A percentile compares a stretch with the other conserved stretches of the same genome.
Conservation (phyloP, 1,140 invertebrate genomes). For the Pseudomyrmex sp. region DNA sequence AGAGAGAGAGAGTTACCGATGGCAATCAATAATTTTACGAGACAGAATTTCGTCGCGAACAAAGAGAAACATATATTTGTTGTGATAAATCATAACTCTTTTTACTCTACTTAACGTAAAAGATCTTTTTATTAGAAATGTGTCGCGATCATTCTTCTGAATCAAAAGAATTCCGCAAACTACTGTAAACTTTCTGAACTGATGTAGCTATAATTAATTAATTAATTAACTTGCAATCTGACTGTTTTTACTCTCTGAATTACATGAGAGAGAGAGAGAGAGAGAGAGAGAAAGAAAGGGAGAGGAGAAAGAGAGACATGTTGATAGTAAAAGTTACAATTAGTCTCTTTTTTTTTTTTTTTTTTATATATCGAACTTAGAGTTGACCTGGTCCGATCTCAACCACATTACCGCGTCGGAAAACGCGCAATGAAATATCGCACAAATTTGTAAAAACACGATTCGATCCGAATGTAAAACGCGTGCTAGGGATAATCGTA, state of each 20-base stretch:
- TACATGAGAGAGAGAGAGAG: background rate
- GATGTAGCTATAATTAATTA: conserved; percentile 25
- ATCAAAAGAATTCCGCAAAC: conserved; percentile 30
- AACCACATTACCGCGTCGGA: background rate
- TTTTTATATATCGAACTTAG: background rate
- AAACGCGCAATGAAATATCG: conserved; percentile 4
- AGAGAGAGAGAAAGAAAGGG: too few species aligned
- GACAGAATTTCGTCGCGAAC: conserved; percentile 29
- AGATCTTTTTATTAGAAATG: conserved; percentile 35
- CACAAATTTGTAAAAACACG: conserved; percentile 15
- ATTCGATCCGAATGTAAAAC: background rate
- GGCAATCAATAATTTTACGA: conserved; percentile 42
- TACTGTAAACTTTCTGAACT: conserved; percentile 12
- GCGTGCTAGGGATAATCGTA: background rate
- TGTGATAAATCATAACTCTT: conserved; percentile 14
- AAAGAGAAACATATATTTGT: conserved; percentile 50
- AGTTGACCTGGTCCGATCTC: background rate
- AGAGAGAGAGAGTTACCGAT: background rate
- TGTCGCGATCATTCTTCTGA: conserved; percentile 9
- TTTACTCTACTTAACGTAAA: conserved; percentile 33
- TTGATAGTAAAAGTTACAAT: background rate
- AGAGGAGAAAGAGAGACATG: background rate
- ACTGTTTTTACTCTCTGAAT: background rate
- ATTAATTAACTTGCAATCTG: conserved; percentile 1
- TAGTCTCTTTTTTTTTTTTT: background rate